Conservation (phyloP, 2,113 vertebrate species). For the Cyanocitta stelleri region DNA sequence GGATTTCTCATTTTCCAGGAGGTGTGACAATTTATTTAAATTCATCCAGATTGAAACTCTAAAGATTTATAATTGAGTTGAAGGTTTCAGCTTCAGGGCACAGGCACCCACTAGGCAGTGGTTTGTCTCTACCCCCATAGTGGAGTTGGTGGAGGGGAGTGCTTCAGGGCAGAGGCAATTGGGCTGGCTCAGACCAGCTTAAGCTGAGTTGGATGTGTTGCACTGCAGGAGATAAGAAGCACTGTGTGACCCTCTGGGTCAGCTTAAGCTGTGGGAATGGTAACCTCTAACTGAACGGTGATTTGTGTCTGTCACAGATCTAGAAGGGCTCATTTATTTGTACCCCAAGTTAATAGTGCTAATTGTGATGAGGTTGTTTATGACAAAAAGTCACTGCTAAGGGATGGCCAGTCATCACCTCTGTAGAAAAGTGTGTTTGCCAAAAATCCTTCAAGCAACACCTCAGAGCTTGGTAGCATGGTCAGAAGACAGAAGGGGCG, state of each 20-base stretch:
- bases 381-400: not conserved
- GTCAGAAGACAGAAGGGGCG: not conserved
- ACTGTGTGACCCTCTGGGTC: not conserved
- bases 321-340: not conserved
- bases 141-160: not conserved
- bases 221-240: not conserved
- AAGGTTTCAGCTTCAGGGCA: not conserved
- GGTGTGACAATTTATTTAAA: not conserved
- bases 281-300: not conserved
- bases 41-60: not conserved
- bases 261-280: not conserved
- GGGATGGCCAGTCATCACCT: not conserved
- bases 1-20: not conserved
- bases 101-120: not conserved
- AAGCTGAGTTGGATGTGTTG: not conserved
- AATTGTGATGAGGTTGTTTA: not conserved
- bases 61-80: not conserved
- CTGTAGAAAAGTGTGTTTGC: not conserved
- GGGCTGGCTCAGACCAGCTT: not conserved
- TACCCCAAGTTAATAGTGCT: not conserved
- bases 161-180: not conserved
- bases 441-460: not conserved
- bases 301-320: not conserved
- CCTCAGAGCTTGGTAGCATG: not conserved
- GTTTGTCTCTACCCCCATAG: fast-evolving